phyloP scores from a whole-genome alignment of 1,140 invertebrate genomes.

The Drosophila arizonae region DNA sequence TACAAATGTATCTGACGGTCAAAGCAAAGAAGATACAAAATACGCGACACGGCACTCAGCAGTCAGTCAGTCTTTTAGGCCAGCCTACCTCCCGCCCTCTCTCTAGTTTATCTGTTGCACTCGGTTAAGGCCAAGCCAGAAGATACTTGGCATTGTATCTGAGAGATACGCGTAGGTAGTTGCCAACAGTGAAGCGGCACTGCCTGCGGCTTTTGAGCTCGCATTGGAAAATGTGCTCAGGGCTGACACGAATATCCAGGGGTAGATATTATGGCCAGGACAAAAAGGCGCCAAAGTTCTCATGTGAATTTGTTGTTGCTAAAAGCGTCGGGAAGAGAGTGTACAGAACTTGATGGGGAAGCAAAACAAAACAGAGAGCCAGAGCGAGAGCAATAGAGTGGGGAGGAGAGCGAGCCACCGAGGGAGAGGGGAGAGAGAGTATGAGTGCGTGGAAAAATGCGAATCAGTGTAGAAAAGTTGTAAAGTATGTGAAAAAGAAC shows the following conservation, averaged over 20 bases:
- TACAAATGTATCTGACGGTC: slow-evolving; percentile 45
- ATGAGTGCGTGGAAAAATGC: slow-evolving; percentile 9
- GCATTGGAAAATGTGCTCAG: slow-evolving; percentile 24
- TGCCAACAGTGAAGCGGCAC: neutral
- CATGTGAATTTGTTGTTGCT: neutral
- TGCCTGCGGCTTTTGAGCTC: neutral
- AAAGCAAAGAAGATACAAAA: slow-evolving; percentile 28
- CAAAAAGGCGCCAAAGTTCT: slow-evolving; percentile 63
- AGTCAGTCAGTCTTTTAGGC: slow-evolving; percentile 12
- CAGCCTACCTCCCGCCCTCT: neutral
- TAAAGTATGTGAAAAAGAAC: slow-evolving; percentile 25
- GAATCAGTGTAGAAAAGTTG: slow-evolving; percentile 40
- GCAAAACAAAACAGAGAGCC: slow-evolving; percentile 43
- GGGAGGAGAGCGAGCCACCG: slow-evolving; percentile 1
- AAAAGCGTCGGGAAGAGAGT: slow-evolving; percentile 19
- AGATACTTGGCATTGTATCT: slow-evolving; percentile 25
- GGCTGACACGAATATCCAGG: slow-evolving; percentile 22
- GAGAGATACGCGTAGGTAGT: slow-evolving; percentile 12
- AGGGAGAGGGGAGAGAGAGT: slow-evolving; percentile 15
- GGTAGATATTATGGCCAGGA: slow-evolving; percentile 15
- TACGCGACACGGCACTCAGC: neutral
- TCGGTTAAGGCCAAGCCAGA: neutral
- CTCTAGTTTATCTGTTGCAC: slow-evolving; percentile 9
- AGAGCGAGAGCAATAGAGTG: slow-evolving; percentile 7
- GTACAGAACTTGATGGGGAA: slow-evolving; percentile 29